Conservation (phyloP, 2,797 vertebrate genomes). For the Cichlasoma orientale region DNA sequence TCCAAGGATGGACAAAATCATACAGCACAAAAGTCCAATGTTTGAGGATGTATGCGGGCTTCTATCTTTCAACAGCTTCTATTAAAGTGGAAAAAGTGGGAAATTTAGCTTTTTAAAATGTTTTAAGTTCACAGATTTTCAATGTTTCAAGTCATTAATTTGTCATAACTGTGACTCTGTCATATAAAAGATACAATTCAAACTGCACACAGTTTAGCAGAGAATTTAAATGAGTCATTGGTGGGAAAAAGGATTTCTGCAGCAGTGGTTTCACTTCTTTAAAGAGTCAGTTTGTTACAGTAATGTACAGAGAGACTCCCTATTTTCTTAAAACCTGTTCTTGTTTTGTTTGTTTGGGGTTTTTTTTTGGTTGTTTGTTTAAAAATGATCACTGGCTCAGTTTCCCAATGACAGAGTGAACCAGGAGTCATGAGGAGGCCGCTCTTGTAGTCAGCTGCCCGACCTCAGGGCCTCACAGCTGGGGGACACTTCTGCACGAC, state of each 20-base stretch:
- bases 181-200: neutral
- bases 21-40: too few relatives aligned
- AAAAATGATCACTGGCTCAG: neutral
- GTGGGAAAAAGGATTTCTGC: neutral
- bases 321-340: neutral
- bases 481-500: constrained; percentile 61
- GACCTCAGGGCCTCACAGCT: constrained; percentile 52
- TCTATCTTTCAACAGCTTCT: neutral
- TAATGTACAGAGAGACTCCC: neutral
- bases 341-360: neutral
- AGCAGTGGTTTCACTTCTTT: neutral
- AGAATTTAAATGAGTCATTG: too few relatives aligned
- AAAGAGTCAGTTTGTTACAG: neutral
- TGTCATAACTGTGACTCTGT: neutral
- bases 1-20: too few relatives aligned
- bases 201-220: neutral
- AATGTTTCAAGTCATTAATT: neutral
- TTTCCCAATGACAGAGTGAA: neutral
- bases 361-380: neutral
- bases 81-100: neutral
- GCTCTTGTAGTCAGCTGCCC: constrained; percentile 49
- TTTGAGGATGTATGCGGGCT: fast-evolving
- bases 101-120: neutral
- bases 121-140: neutral
- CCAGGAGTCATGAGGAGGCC: neutral